phyloP scores from a whole-genome alignment of 92 coral and sea anemone genomes.

The Heliopora coerulea region DNA sequence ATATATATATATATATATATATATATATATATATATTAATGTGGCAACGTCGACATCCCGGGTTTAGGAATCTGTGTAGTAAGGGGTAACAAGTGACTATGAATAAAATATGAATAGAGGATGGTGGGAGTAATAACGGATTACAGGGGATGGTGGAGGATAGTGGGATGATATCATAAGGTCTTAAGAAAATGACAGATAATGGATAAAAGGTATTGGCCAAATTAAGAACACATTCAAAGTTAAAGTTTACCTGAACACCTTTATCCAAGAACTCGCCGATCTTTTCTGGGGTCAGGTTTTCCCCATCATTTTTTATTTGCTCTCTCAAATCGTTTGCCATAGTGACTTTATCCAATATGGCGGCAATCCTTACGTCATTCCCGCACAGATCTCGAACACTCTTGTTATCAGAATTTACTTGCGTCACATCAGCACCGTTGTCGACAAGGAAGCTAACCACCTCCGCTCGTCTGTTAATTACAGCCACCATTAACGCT shows the following conservation, averaged over 20 bases:
- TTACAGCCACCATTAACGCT: conserved; percentile 30
- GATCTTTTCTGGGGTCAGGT: conserved; percentile 14
- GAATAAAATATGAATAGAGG: too few relatives aligned
- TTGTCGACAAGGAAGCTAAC: conserved; percentile 4
- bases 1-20: too few relatives aligned
- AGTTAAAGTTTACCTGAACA: conserved; percentile 34
- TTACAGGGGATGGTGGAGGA: too few relatives aligned
- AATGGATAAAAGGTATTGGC: too few relatives aligned
- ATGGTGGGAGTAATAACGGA: too few relatives aligned
- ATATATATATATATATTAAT: too few relatives aligned
- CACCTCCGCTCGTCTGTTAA: conserved; percentile 17
- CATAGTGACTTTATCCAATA: conserved; percentile 33
- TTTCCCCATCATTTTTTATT: conserved; percentile 11
- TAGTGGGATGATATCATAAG: too few relatives aligned
- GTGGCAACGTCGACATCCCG: too few relatives aligned
- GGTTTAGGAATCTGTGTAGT: too few relatives aligned
- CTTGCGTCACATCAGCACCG: conserved; percentile 21
- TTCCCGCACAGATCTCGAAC: conserved; percentile 27
- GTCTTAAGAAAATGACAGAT: too few relatives aligned
- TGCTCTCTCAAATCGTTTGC: conserved; percentile 20
- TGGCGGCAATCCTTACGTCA: conserved; percentile 26
- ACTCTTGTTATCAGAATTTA: conserved; percentile 13
- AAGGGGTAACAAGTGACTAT: too few relatives aligned
- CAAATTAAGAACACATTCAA: too few relatives aligned
- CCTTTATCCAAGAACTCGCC: conserved; percentile 32